phyloP scores from a whole-genome alignment of 2,797 vertebrate genomes.

The Acipenser transmontanus region DNA sequence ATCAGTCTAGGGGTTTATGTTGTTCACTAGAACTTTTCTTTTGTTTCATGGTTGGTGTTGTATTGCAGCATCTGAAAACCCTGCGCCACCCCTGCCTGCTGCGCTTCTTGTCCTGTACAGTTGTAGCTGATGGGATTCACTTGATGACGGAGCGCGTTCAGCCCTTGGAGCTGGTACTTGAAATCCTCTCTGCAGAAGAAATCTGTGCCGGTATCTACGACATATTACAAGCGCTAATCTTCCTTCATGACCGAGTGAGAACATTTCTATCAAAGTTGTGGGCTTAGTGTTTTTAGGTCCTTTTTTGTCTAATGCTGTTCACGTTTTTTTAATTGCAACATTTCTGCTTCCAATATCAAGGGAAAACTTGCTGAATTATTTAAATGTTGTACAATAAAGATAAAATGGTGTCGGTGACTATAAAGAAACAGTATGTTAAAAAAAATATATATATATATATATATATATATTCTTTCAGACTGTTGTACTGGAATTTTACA shows the following conservation, averaged over 20 bases:
- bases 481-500: no score
- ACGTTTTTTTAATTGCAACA: no score
- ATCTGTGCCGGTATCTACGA: conserved; percentile 91
- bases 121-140: conserved; percentile 84
- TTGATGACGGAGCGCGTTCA: conserved; percentile 87
- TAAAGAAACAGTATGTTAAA: no score
- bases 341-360: not conserved
- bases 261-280: not conserved
- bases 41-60: not conserved
- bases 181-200: conserved; percentile 75
- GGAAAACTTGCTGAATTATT: no score
- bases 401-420: no score
- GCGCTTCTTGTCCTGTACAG: conserved; percentile 87
- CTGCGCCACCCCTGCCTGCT: conserved; percentile 90
- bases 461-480: no score
- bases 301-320: not conserved
- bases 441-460: no score
- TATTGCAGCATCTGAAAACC: conserved; percentile 86
- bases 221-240: conserved; percentile 81
- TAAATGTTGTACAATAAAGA: no score
- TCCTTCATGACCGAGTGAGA: conserved; percentile 90
- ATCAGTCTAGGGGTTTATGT: no score
- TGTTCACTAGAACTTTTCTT: no score
- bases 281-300: not conserved
- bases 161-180: conserved; percentile 75